These are phyloP conservation scores for Hofmannophila pseudospretella DNA, from an alignment of 2,888 invertebrate species.

Conservation along the genomic window DNA sequence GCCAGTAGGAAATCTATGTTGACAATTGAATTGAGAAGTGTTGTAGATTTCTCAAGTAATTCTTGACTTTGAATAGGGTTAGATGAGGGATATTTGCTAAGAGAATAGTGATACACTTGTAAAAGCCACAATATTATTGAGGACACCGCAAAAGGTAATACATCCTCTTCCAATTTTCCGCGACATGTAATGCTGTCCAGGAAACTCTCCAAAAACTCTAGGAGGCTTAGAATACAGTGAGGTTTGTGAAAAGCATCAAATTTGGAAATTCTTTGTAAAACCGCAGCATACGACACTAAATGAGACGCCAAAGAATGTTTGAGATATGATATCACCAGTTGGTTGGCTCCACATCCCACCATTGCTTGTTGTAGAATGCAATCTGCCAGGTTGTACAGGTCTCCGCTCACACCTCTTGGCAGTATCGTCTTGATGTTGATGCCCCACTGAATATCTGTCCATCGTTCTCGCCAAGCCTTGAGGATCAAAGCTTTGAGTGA, in stretches of 20 bases:
- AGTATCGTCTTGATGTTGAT: slow-evolving; percentile 95
- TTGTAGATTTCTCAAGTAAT: slow-evolving; percentile 83
- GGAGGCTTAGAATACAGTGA: slow-evolving; percentile 90
- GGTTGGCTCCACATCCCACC: slow-evolving; percentile 95
- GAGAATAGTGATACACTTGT: slow-evolving; percentile 81
- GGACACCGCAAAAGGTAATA: slow-evolving; percentile 89
- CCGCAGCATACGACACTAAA: slow-evolving; percentile 93
- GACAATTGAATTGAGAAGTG: slow-evolving; percentile 82
- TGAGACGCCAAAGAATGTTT: slow-evolving; percentile 95
- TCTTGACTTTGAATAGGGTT: slow-evolving; percentile 76
- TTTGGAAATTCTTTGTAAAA: slow-evolving; percentile 90
- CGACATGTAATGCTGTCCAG: slow-evolving; percentile 81
- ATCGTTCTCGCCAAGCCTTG: slow-evolving; percentile 95
- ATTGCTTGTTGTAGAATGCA: slow-evolving; percentile 96
- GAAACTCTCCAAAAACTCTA: slow-evolving; percentile 89
- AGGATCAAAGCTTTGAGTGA: slow-evolving; percentile 87
- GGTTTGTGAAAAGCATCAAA: slow-evolving; percentile 92
- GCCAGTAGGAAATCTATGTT: slow-evolving; percentile 87
- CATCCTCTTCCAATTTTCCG: slow-evolving; percentile 92
- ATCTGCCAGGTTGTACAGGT: slow-evolving; percentile 94
- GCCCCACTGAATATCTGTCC: slow-evolving; percentile 97
- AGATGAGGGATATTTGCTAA: slow-evolving; percentile 66
- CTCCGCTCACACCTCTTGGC: slow-evolving; percentile 94
- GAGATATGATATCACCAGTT: slow-evolving; percentile 92
- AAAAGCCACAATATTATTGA: slow-evolving; percentile 89